phyloP scores from a whole-genome alignment of 2,113 vertebrate genomes.

The Lanius collurio region DNA sequence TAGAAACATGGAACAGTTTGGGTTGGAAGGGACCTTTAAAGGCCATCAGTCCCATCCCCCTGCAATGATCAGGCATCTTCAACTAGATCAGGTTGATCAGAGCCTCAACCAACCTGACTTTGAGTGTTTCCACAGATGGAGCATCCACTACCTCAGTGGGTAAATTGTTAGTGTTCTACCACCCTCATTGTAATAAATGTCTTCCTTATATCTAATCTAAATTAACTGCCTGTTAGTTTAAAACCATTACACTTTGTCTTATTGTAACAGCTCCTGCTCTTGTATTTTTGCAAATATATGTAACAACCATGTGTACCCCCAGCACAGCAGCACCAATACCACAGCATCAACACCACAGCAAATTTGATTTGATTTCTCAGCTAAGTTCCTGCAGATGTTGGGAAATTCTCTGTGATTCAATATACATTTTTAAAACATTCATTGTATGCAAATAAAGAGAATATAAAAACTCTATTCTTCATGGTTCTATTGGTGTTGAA shows the following conservation, averaged over 20 bases:
- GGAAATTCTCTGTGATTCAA: background rate
- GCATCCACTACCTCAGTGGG: too few relatives aligned
- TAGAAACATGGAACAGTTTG: background rate
- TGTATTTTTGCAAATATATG: background rate
- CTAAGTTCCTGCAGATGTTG: background rate
- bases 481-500: background rate
- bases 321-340: background rate
- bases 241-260: background rate
- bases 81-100: background rate
- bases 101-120: background rate
- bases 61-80: background rate
- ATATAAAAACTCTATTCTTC: background rate
- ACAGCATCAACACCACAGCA: background rate
- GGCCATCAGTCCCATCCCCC: background rate
- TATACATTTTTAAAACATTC: background rate
- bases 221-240: background rate
- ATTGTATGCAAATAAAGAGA: background rate
- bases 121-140: background rate
- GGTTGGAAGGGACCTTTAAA: background rate
- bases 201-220: background rate
- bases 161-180: background rate
- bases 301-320: background rate
- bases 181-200: background rate
- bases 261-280: background rate
- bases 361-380: background rate